Percentiles rank a stretch among this genome's conserved stretches.
Conservation (phyloP, 2,113 vertebrate species). For the Pleuronectes platessa region DNA sequence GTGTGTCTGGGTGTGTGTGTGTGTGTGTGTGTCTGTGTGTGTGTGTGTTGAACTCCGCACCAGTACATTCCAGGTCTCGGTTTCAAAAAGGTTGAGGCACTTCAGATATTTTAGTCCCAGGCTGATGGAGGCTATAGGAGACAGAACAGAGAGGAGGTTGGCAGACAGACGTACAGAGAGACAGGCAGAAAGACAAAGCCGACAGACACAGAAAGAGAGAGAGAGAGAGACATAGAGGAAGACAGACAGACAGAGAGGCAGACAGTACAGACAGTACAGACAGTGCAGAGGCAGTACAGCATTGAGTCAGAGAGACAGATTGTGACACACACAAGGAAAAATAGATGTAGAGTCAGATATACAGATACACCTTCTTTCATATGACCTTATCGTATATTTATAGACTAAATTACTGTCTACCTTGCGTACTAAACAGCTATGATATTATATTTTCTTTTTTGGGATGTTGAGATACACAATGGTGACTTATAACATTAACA, state of each 20-base stretch:
- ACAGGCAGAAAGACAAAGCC: background rate
- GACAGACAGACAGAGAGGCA: background rate
- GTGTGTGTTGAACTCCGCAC: constrained; percentile 43
- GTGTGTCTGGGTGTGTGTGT: constrained; percentile 12
- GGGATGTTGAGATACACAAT: too few species aligned
- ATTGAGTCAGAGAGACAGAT: too few species aligned
- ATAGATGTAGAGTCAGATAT: constrained; percentile 22
- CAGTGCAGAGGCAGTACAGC: too few species aligned
- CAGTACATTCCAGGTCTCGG: constrained; percentile 71
- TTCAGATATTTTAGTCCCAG: constrained; percentile 72
- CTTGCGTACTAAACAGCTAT: too few species aligned
- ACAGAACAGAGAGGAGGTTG: constrained; percentile 56
- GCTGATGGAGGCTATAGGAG: constrained; percentile 73
- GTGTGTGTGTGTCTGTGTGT: background rate
- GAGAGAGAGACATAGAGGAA: constrained; percentile 31
- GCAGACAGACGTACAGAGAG: constrained; percentile 33
- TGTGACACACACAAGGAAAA: constrained; percentile 10
- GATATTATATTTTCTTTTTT: too few species aligned
- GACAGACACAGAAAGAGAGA: constrained; percentile 15
- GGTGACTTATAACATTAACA: background rate
- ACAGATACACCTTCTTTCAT: background rate
- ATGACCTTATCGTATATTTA: background rate
- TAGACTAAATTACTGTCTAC: too few species aligned
- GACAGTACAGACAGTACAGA: too few species aligned
- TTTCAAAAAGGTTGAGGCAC: constrained; percentile 69